Percentiles rank a stretch among this genome's conserved stretches.
These are phyloP conservation scores for Latrodectus geometricus DNA, from an alignment of 1,140 invertebrate species.

Conservation along the genomic window DNA sequence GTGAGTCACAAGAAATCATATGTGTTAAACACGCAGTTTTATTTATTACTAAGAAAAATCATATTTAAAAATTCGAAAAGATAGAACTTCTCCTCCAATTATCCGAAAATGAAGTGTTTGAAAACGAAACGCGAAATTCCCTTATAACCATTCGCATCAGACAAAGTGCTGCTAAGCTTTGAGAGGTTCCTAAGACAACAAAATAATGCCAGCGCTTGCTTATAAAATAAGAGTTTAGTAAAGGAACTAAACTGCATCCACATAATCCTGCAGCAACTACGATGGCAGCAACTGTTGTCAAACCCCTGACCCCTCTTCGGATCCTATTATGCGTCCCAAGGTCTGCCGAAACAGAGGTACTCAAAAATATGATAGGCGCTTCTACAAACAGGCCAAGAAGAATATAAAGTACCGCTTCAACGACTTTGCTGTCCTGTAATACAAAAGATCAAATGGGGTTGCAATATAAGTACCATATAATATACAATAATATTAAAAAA, in stretches of 20 bases:
- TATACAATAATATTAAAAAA: too few relatives aligned
- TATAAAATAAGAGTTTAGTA: neutral
- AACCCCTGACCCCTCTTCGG: neutral
- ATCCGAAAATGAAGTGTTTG: too few relatives aligned
- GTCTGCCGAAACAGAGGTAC: constrained; percentile 31
- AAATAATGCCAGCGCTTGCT: neutral
- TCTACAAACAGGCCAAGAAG: constrained; percentile 17
- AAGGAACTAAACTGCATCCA: neutral
- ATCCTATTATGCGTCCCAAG: constrained; percentile 3
- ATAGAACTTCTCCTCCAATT: too few relatives aligned
- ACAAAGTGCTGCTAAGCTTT: neutral
- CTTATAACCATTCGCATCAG: neutral
- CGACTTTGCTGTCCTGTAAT: neutral
- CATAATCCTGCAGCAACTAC: neutral
- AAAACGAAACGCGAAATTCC: neutral
- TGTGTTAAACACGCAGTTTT: too few relatives aligned
- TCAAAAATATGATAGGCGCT: constrained; percentile 16
- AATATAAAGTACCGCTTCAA: neutral
- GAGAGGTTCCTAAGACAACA: too few relatives aligned
- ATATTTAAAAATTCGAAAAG: too few relatives aligned
- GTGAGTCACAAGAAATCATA: too few relatives aligned
- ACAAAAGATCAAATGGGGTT: neutral
- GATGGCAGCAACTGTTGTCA: constrained; percentile 22
- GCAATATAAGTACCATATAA: neutral
- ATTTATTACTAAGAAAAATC: too few relatives aligned